Percentiles rank a stretch among this genome's conserved stretches.
Evolutionary conservation across 2,797 vertebrate genomes (phyloP).

Genomic region (Tauraco hartlaubi): DNA sequence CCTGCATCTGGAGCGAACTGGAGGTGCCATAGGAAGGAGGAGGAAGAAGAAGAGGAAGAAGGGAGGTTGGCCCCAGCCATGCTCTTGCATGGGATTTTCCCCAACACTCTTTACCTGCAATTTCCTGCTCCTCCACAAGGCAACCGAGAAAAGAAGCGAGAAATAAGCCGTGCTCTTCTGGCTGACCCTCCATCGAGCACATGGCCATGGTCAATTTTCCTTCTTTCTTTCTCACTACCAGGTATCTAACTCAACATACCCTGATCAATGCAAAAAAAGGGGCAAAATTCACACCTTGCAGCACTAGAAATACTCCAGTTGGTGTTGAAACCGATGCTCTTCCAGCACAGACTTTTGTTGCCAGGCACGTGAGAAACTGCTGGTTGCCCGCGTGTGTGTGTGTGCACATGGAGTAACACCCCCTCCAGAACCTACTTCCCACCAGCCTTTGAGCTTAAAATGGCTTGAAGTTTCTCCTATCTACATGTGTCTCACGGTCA

Average conservation of each 20-base stretch:
- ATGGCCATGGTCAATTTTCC: not conserved
- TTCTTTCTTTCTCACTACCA: not conserved
- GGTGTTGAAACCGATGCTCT: not conserved
- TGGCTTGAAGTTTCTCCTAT: conserved; percentile 43
- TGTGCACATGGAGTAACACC: not conserved
- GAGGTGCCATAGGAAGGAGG: not conserved
- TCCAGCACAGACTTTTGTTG: conserved; percentile 6
- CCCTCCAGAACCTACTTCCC: conserved; percentile 33
- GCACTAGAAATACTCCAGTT: not conserved
- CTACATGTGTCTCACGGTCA: conserved; percentile 16
- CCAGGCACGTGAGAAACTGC: not conserved
- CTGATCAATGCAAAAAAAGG: not conserved
- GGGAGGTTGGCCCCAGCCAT: accelerated
- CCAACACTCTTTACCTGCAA: not conserved
- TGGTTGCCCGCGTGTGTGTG: not conserved
- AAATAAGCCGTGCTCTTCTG: not conserved
- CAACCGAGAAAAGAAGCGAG: not conserved
- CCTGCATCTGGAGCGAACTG: accelerated
- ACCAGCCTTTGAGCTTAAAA: conserved; percentile 43
- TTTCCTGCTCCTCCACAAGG: not conserved
- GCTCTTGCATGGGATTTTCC: not conserved
- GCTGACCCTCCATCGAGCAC: not conserved
- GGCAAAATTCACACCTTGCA: not conserved
- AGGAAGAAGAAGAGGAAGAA: not conserved
- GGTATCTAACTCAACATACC: not conserved